Percentiles rank a stretch among this genome's conserved stretches.
These are phyloP conservation scores for Aleiodes leptofemur DNA, from an alignment of 2,888 invertebrate genomes.

Conservation along the genomic window DNA sequence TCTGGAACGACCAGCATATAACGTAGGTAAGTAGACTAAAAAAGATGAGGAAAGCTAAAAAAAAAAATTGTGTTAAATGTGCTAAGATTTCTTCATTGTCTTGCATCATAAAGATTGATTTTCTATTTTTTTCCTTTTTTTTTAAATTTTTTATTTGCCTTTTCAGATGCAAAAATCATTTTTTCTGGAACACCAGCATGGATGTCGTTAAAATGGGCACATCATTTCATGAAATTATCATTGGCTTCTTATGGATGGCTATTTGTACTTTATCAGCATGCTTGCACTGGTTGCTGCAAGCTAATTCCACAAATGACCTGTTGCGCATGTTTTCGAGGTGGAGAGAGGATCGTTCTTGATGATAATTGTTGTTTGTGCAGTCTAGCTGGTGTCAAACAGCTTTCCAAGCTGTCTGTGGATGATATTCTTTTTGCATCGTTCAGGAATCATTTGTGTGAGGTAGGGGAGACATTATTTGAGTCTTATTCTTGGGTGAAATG, in stretches of 20 bases:
- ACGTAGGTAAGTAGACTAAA: constrained; percentile 76
- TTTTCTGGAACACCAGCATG: constrained; percentile 81
- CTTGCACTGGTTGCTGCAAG: constrained; percentile 85
- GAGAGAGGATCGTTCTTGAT: constrained; percentile 82
- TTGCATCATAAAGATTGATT: not conserved
- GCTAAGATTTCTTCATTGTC: not conserved
- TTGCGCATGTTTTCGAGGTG: constrained; percentile 81
- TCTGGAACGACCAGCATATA: constrained; percentile 82
- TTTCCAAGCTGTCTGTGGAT: constrained; percentile 84
- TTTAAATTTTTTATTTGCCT: not conserved
- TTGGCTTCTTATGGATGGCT: constrained; percentile 94
- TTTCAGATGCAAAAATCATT: constrained; percentile 46
- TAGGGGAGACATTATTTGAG: constrained; percentile 63
- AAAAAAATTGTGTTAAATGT: not conserved
- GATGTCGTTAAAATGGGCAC: constrained; percentile 87
- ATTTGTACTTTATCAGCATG: constrained; percentile 86
- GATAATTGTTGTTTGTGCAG: constrained; percentile 95
- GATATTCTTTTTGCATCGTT: constrained; percentile 92
- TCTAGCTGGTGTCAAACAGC: constrained; percentile 88
- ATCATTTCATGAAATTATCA: constrained; percentile 87
- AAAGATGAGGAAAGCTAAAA: not conserved
- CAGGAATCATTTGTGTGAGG: constrained; percentile 90
- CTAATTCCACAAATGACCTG: constrained; percentile 83
- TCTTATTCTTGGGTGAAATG: no score
- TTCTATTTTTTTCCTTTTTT: not conserved